Base-by-base conservation (phyloP, 2,113 vertebrate genomes). In the Gasterosteus nipponicus region DNA sequence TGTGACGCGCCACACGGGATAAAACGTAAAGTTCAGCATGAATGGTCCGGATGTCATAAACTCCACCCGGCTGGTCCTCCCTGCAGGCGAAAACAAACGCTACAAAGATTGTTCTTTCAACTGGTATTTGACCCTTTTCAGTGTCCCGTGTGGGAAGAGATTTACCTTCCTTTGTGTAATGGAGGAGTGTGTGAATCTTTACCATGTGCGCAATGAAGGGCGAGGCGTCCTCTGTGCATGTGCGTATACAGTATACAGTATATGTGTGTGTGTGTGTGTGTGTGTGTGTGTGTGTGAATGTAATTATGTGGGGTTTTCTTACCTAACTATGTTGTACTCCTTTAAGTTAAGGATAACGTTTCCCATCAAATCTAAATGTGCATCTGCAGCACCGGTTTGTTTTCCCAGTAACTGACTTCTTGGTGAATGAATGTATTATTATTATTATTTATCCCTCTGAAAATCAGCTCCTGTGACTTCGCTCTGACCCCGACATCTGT, bases 401-500 rank as follows among this genome's bases (percentile, higher is more conserved):
- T 42, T 64, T 47, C n/a, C 12, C 12, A n/a, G 22, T 69, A 29
- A 79, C 14, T 51, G 10, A 33, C 44, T 1, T 59, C 11, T 70
- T 60, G 15, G 7, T 69, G n/a, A 22, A 65, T 70, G 7, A 56
- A 47, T 72, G 61, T 47, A 80, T 5, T 0, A 61, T 10, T 0
- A 61, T 10, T 12, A 10, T 42, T 10, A 42, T 41, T 63, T 68
- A 7, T 15, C 15, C 0, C 11, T 68, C 11, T n/a, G 33, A 19
- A 26, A 33, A 57, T 73, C 42, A 67, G 46, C 61, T 42, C 59
- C 9, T 63, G 3, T 71, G 67, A 73, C 67, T 83, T 73, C 31
- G 15, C 29, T 60, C 38, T 77, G 62, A 85, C 85, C n/a, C 77
- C 1, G 61, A 73, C 78, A 69, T 60, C 68, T 80, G 69, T 29